Evolutionary conservation across 2,888 invertebrate genomes (phyloP).

Genomic region (Tinea pellionella): DNA sequence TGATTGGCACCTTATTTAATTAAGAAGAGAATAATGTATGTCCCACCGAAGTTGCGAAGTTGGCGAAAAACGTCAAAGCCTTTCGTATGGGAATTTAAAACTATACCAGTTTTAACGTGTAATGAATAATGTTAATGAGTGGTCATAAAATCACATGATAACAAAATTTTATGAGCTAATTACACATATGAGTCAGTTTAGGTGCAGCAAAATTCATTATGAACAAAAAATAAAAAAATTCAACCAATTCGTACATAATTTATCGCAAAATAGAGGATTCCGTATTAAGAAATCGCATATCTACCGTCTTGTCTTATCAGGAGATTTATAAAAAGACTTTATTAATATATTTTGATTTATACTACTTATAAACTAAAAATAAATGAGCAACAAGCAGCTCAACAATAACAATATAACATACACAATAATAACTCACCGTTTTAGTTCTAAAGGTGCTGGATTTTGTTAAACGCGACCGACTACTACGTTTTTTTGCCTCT

Average conservation of each 20-base stretch:
- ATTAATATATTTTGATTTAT: no score
- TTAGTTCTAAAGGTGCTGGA: background rate
- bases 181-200: background rate
- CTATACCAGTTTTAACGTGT: no score
- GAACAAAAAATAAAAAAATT: background rate
- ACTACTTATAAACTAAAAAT: no score
- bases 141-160: background rate
- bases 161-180: background rate
- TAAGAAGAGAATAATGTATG: no score
- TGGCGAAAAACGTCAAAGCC: no score
- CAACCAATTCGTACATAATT: no score
- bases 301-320: background rate
- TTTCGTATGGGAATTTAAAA: no score
- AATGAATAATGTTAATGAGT: background rate
- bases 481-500: background rate
- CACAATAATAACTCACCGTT: slow-evolving; percentile 1
- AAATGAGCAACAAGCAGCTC: no score
- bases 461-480: background rate
- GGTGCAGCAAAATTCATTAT: background rate
- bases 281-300: background rate
- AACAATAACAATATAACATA: no score
- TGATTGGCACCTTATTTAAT: no score
- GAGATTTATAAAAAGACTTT: background rate
- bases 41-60: no score
- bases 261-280: background rate